Percentiles rank a stretch among this genome's conserved stretches.
These are phyloP conservation scores for Scaptomyza caliginosa DNA, from an alignment of 2,888 invertebrate genomes.

Conservation along the genomic window DNA sequence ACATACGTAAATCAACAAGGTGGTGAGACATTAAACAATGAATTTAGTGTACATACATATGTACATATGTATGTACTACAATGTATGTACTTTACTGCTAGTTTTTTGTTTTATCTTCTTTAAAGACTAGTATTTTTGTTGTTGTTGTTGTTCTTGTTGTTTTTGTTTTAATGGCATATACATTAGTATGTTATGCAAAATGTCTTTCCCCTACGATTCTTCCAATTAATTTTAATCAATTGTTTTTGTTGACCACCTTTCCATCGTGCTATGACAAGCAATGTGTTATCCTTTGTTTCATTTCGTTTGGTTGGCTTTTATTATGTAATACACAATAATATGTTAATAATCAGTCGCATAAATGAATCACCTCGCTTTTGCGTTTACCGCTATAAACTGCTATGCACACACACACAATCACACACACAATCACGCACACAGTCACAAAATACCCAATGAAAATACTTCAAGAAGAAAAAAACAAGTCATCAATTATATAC, in stretches of 20 bases:
- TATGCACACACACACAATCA: not conserved
- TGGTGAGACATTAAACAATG: constrained; percentile 26
- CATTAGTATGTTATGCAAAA: not conserved
- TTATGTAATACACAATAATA: constrained; percentile 62
- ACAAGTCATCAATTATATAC: constrained; percentile 1
- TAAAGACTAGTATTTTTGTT: not conserved
- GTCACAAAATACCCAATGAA: not conserved
- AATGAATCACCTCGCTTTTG: constrained; percentile 78
- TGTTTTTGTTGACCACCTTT: not conserved
- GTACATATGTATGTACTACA: constrained; percentile 1
- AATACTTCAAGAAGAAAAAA: not conserved
- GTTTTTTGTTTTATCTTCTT: not conserved
- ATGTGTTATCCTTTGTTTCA: constrained; percentile 14
- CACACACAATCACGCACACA: not conserved
- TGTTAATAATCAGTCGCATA: constrained; percentile 79
- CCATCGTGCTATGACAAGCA: constrained; percentile 37
- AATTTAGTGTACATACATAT: constrained; percentile 6
- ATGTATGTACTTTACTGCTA: constrained; percentile 11
- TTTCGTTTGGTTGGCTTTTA: constrained; percentile 17
- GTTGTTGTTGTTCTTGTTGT: not conserved
- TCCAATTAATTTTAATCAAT: constrained; percentile 21
- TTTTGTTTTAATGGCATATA: not conserved
- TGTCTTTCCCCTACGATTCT: constrained; percentile 59
- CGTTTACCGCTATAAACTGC: constrained; percentile 34
- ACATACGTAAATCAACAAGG: constrained; percentile 45